Evolutionary conservation across 2,113 vertebrate genomes (phyloP).

Genomic region (Daphoenositta chrysoptera): DNA sequence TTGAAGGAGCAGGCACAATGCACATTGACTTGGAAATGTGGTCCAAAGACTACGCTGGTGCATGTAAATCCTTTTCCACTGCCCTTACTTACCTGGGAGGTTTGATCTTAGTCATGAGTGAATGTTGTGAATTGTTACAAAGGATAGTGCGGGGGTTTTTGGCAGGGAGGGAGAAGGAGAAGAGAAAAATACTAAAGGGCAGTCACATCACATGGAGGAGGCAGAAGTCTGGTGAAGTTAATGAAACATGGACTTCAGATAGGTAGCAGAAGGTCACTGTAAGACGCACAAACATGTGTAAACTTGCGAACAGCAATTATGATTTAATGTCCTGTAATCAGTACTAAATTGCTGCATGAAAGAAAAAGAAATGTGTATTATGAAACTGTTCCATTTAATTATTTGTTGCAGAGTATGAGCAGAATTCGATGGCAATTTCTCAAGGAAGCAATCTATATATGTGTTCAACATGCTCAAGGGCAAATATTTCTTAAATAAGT

Average conservation of each 20-base stretch:
- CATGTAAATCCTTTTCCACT: neutral
- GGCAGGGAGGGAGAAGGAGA: neutral
- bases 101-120: neutral
- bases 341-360: neutral
- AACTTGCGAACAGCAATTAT: neutral
- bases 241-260: neutral
- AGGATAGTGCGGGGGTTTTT: neutral
- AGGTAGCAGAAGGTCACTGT: neutral
- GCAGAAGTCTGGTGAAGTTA: neutral
- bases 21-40: constrained; percentile 18
- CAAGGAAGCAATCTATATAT: neutral
- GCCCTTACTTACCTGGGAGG: neutral
- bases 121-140: neutral
- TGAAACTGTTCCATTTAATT: neutral
- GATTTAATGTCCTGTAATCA: neutral
- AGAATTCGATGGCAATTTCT: neutral
- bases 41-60: neutral
- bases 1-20: constrained; percentile 44
- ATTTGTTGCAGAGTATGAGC: neutral
- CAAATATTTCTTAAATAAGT: neutral
- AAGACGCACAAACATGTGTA: neutral
- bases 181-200: neutral
- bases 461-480: neutral
- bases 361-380: neutral
- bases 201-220: neutral